Base-by-base conservation (phyloP, 2,888 invertebrate genomes). In the Chouioia cunea region DNA sequence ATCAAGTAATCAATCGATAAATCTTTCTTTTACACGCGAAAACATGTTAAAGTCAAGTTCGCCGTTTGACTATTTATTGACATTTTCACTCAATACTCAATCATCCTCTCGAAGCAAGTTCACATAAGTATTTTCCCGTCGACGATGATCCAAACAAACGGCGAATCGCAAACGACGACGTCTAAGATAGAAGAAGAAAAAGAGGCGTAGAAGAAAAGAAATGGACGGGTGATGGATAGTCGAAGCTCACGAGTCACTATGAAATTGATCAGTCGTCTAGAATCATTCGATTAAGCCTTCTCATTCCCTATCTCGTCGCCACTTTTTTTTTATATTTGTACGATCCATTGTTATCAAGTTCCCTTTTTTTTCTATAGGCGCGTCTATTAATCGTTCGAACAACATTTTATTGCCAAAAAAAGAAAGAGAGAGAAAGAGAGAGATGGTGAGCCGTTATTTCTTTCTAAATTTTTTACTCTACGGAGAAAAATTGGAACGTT, bases 261-360 rank as follows among this genome's bases (percentile, higher is more conserved):
- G 76, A 79, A 79, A 80, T 80, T 79, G 80, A 80, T 78, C 80
- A 77, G 77, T 77, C 76, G 77, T 75, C 76, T 74, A 76, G 79
- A 79, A 79, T 80, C 76, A 80, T 79, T 79, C 77, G 77, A 77
- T 80, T 78, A 75, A 77, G 73, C 75, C 74, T 46, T 12, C 22
- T 56, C 20, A 12, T 22, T 47, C 50, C 10, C 60, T 60, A 47
- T 63, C 36, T 27, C 44, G 22, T 18, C n/a, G 1, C 57, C 15
- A 16, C 6, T 16, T 36, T 56, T 27, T 56, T 8, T 54, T n/a
- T n/a, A n/a, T n/a, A n/a, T n/a, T n/a, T n/a, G 27, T 6, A 6
- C 27, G 27, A 27, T 27, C 27, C 27, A 27, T 27, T 27, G 27
- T 27, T 27, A 27, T 18, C 44, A 4, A 10, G 4, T 22, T 46